Evolutionary conservation across 1,140 invertebrate species (phyloP).

Genomic region (Cotesia typhae): DNA sequence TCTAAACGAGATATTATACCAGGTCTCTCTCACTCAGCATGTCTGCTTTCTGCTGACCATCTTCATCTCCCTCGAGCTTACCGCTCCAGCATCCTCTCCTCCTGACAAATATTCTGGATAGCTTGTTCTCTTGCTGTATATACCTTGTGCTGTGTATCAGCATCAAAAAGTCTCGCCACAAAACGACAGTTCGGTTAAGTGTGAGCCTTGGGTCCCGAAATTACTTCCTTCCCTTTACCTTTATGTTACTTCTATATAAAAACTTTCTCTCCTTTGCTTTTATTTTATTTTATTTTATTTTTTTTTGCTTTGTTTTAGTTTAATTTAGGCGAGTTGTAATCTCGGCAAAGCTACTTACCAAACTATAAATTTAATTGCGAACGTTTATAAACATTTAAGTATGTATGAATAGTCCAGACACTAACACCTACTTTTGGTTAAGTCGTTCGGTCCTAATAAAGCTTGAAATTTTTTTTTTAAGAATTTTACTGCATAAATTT

Average conservation of each 20-base stretch:
- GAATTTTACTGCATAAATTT: too few species aligned
- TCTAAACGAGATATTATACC: conserved; percentile 67
- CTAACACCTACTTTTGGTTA: too few species aligned
- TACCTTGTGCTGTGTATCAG: conserved; percentile 7
- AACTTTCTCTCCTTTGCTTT: conserved; percentile 9
- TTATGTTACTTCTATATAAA: conserved; percentile 24
- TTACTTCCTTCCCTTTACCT: conserved; percentile 41
- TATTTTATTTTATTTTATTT: background rate
- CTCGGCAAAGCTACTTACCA: conserved; percentile 11
- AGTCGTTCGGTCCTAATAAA: too few species aligned
- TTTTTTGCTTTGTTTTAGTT: background rate
- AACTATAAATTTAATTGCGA: conserved; percentile 46
- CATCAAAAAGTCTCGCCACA: background rate
- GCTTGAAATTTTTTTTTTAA: too few species aligned
- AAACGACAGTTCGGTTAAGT: conserved; percentile 19
- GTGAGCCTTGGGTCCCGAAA: conserved; percentile 46
- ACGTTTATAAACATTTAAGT: conserved; percentile 39
- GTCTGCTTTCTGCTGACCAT: conserved; percentile 17
- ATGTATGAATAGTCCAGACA: too few species aligned
- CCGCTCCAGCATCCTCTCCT: conserved; percentile 10
- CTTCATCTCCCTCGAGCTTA: conserved; percentile 35
- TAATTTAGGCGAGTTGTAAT: background rate
- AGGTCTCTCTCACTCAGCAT: conserved; percentile 27
- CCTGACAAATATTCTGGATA: conserved; percentile 24
- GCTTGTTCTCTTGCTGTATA: conserved; percentile 25